Evolutionary conservation across 2,797 vertebrate species (phyloP), one percentile per base, ranked within the genome.

Genomic region (Halcyon smyrnensis): DNA sequence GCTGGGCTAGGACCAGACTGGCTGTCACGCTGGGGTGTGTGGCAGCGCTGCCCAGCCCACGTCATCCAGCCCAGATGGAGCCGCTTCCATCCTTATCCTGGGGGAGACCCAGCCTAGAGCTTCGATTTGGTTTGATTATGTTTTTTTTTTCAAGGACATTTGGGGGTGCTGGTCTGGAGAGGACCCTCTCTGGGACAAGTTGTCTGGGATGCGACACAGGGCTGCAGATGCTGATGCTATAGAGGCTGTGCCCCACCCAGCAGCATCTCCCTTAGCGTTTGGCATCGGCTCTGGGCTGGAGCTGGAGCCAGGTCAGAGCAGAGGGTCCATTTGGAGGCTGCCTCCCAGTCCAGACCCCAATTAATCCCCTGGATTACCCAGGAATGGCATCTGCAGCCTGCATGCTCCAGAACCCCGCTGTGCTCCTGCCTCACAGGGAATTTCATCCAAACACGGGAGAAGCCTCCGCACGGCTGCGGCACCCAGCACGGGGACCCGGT

Each of bases 331-430:
- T 86, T 91, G 82, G 95, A 96, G 46, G 80, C 86, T 83, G 92
- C 45, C 59, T 94, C 65, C 51, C 53, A 85, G 54, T 59, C 87
- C 95, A 95, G 92, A 96, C 94, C 95, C 90, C 90, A 94, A 96
- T 95, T 96, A 95, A 97, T 96, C 96, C 96, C 91, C 75, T 50
- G 93, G 95, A 97, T 97, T 97, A 96, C 77, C 94, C 88, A 94
- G 89, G 93, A 96, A 95, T 94, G 94, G 94, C 94, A 96, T 96
- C 94, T 94, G 96, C 78, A 96, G 86, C 46, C 28, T 59, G 70
- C 1, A 0, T 3, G 53, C 78, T 94, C 91, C 95, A 96, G 94
- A 90, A 68, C 84, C 76, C 67, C 9, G 32, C 77, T 76, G 75
- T 0, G 2, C 80, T 91, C 87, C 94, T 59, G 59, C 89, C 68